Base-by-base conservation (phyloP, 2,113 vertebrate genomes). In the Myocastor coypus region DNA sequence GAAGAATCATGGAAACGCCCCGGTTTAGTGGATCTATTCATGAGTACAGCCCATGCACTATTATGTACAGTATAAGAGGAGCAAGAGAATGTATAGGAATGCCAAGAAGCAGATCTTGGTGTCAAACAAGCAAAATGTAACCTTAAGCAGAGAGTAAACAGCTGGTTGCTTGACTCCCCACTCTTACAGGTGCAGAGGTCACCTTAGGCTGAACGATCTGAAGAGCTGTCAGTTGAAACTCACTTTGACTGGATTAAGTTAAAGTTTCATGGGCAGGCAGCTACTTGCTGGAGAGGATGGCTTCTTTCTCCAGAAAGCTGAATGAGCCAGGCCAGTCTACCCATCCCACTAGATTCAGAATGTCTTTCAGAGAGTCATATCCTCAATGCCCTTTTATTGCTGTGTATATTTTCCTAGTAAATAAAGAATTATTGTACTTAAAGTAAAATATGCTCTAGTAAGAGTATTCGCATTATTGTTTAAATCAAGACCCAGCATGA, bases 211-310 rank as follows among this genome's bases (percentile, higher is more conserved):
- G 42, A 66, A 73, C 5, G 24, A 22, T 92, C 40, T 80, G 69
- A n/a, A 66, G 5, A 82, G 13, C 40, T 87, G 92, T 88, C 83
- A 68, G 92, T 73, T 81, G 87, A 94, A 9, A 69, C 83, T 57
- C 80, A 4, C 73, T 75, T 89, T 20, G 12, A 66, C 89, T 46
- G 40, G 26, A 69, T 52, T 78, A 55, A 37, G 68, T 34, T 75
- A 19, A 71, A 81, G 11, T 88, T 95, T 78, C 85, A 71, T 66
- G 55, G 88, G 42, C 3, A 26, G 4, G 64, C 6, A 55, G 16
- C 42, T 69, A 40, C 61, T 92, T 83, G 96, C 19, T 68, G 80
- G 50, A 59, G 50, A 75, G 91, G 28, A 83, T 77, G 13, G 46
- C 42, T 14, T 46, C 40, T 75, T 75, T 68, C 64, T 83, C 84